Base-by-base conservation (phyloP, 2,888 invertebrate species). In the Arctia plantaginis region DNA sequence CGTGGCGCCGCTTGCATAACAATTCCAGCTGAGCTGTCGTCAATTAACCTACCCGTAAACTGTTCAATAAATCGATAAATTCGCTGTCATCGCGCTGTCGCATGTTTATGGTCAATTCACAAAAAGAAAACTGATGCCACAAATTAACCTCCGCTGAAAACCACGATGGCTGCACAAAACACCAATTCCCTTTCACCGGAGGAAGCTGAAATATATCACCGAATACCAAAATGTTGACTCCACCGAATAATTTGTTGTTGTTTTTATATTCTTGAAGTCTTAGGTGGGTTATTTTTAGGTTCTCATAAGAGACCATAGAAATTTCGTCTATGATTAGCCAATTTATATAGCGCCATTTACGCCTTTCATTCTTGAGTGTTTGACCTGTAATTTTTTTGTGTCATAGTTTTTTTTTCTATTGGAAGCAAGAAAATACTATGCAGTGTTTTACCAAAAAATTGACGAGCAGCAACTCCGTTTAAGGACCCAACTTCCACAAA, bases 71-170 rank as follows among this genome's bases (percentile, higher is more conserved):
- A 15, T 64, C 62, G 6, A 64, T 7, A 33, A 64, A 64, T 6
- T 64, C 62, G 4, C 15, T 15, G 18, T 64, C 30, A 13, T 7
- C 30, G 1, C 62, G 3, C 18, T 64, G 62, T 6, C 15, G 30
- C 62, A 64, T 64, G 33, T 64, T 64, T 3, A 64, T 64, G 0
- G 62, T 64, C 0, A 64, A 18, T 33, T 88, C 88, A 71, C 86
- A 88, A 74, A 89, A 72, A 1, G 33, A 83, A 66, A 86, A 87
- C 35, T 83, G 75, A 3, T n/a, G n/a, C n/a, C n/a, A n/a, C n/a
- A n/a, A n/a, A n/a, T n/a, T n/a, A n/a, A n/a, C n/a, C n/a, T n/a
- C 73, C 2, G 69, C 75, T 23, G 39, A 20, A 18, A 62, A 75
- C 71, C 72, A 73, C 1, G 71, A 6, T 0, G 75, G 78, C 18